phyloP scores from a whole-genome alignment of 2,888 invertebrate genomes.

The Ochropleura plecta region DNA sequence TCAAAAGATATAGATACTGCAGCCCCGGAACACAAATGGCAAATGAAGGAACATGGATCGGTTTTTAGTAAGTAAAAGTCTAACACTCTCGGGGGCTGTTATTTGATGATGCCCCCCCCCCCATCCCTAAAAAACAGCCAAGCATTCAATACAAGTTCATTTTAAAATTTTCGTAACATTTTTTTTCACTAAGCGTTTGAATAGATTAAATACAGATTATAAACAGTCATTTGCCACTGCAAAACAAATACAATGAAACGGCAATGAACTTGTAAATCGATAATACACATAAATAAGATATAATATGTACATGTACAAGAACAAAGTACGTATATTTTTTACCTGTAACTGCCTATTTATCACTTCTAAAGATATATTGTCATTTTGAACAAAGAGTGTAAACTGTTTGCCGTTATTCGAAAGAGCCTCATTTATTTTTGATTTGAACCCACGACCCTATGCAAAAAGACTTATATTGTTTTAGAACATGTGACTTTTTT shows the following conservation, averaged over 20 bases:
- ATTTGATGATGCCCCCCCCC: too few species aligned
- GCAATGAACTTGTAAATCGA: slow-evolving; percentile 21
- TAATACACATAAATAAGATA: neutral
- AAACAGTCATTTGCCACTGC: neutral
- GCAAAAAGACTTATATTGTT: slow-evolving; percentile 21
- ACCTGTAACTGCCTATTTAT: neutral
- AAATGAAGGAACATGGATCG: too few species aligned
- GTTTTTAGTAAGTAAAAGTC: too few species aligned
- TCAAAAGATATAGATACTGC: too few species aligned
- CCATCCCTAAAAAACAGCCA: too few species aligned
- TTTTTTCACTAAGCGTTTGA: too few species aligned
- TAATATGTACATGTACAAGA: neutral
- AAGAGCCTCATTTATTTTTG: slow-evolving; percentile 12
- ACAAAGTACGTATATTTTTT: slow-evolving; percentile 5
- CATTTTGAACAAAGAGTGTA: slow-evolving; percentile 20
- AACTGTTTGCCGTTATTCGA: slow-evolving; percentile 22
- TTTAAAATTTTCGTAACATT: too few species aligned
- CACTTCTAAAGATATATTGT: slow-evolving; percentile 11
- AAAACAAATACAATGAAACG: slow-evolving; percentile 20
- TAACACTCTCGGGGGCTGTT: too few species aligned
- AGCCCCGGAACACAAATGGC: too few species aligned
- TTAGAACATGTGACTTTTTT: slow-evolving; percentile 16
- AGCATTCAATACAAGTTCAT: too few species aligned
- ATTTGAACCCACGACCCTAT: slow-evolving; percentile 43
- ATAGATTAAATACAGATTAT: too few species aligned